A percentile compares a stretch with the other conserved stretches of the same genome.
Conservation (phyloP, 2,888 invertebrate species). For the Trilocha varians region DNA sequence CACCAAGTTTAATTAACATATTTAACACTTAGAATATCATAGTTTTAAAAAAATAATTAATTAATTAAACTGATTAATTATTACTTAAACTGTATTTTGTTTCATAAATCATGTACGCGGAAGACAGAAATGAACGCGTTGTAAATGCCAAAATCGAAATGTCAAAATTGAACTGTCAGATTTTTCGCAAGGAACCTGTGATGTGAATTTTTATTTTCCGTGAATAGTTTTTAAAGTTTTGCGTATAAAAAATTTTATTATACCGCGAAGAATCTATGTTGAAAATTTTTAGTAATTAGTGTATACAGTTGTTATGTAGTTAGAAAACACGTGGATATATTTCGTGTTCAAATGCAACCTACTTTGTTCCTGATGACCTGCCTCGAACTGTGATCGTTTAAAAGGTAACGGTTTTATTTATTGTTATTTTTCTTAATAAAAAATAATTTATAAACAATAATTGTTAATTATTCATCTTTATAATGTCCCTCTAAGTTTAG, state of each 20-base stretch:
- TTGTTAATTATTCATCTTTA: too few relatives aligned
- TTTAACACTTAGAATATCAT: too few relatives aligned
- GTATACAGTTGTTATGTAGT: constrained; percentile 38
- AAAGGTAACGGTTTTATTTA: constrained; percentile 60
- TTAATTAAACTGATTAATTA: too few relatives aligned
- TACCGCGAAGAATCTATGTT: constrained; percentile 28
- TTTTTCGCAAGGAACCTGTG: constrained; percentile 37
- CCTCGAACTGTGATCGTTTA: constrained; percentile 50
- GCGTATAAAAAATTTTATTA: constrained; percentile 34
- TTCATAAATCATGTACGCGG: too few relatives aligned
- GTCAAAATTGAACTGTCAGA: constrained; percentile 12
- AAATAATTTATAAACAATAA: too few relatives aligned
- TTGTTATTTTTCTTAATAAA: constrained; percentile 13
- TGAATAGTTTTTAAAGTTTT: constrained; percentile 43
- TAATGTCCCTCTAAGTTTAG: too few relatives aligned
- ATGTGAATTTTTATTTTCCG: constrained; percentile 57
- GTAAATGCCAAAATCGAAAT: neutral
- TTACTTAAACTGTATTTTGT: too few relatives aligned
- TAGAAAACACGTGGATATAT: constrained; percentile 36
- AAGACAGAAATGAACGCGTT: too few relatives aligned
- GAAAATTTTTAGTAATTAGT: constrained; percentile 39
- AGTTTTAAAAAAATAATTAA: too few relatives aligned
- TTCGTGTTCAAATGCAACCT: constrained; percentile 40
- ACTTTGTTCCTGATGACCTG: constrained; percentile 62
- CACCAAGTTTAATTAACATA: too few relatives aligned